Conservation (phyloP, 1,140 invertebrate species). For the Plectrocnemia conspersa region DNA sequence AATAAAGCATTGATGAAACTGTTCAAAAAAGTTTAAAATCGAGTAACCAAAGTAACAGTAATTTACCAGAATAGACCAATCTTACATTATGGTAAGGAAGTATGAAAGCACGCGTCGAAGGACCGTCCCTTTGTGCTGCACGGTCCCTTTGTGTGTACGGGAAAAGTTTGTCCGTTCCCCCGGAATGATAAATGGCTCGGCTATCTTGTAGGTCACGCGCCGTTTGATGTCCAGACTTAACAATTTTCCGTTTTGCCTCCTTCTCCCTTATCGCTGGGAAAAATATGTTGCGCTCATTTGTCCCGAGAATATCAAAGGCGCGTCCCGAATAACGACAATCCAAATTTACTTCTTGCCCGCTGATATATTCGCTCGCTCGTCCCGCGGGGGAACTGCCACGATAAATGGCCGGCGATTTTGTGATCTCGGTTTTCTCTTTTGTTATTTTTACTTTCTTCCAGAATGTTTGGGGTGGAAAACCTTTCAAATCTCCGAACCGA, state of each 20-base stretch:
- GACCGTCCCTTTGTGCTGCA: background rate
- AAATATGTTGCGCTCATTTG: constrained; percentile 25
- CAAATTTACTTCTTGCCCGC: constrained; percentile 4
- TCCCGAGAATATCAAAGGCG: constrained; percentile 12
- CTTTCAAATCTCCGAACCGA: no score
- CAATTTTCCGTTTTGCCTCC: constrained; percentile 13
- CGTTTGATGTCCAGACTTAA: constrained; percentile 25
- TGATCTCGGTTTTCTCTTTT: constrained; percentile 1
- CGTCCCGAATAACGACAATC: constrained; percentile 12
- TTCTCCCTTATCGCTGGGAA: constrained; percentile 16
- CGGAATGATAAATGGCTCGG: constrained; percentile 19
- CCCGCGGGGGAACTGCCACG: background rate
- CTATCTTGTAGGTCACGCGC: constrained; percentile 22
- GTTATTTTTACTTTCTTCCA: no score
- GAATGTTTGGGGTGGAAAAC: no score
- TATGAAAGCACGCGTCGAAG: background rate
- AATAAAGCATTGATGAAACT: background rate
- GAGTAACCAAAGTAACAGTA: background rate
- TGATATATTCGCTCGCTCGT: background rate
- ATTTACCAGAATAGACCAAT: background rate
- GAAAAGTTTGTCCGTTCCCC: background rate
- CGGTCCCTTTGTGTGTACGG: background rate
- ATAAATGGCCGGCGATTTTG: constrained; percentile 1
- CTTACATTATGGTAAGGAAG: background rate
- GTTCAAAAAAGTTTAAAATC: background rate